Evolutionary conservation across 2,797 vertebrate species (phyloP).

Genomic region (Melanogrammus aeglefinus): DNA sequence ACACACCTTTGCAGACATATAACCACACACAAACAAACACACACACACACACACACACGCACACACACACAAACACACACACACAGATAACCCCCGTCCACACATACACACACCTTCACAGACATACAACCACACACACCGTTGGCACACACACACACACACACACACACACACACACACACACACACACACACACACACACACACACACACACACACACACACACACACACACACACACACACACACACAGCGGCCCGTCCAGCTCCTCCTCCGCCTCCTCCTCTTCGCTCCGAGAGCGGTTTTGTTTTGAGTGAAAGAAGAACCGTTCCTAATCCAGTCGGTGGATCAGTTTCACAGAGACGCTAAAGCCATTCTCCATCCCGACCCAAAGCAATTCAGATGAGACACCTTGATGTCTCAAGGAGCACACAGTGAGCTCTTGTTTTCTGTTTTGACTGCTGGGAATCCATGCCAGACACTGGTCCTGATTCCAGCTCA

Average conservation of each 20-base stretch:
- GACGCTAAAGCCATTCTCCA: constrained; percentile 73
- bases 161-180: background rate
- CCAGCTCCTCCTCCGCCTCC: constrained; percentile 40
- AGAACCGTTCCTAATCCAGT: constrained; percentile 76
- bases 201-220: background rate
- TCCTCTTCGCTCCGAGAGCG: constrained; percentile 62
- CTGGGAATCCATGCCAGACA: constrained; percentile 72
- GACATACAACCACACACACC: background rate
- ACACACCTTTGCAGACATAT: too few relatives aligned
- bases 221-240: constrained; percentile 28
- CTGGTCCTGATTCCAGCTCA: constrained; percentile 70
- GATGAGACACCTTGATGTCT: constrained; percentile 79
- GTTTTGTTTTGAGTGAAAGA: constrained; percentile 77
- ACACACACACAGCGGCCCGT: constrained; percentile 28
- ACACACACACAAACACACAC: background rate
- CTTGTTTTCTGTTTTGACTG: constrained; percentile 79
- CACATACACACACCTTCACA: background rate
- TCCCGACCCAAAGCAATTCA: constrained; percentile 73
- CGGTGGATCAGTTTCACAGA: constrained; percentile 76
- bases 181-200: constrained; percentile 29
- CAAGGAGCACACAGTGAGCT: constrained; percentile 75
- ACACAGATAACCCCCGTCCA: background rate
- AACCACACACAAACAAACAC: background rate
- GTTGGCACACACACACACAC: constrained; percentile 26
- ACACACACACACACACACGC: background rate